Conservation (phyloP, 2,797 vertebrate species). For the Urosaurus nigricauda region DNA sequence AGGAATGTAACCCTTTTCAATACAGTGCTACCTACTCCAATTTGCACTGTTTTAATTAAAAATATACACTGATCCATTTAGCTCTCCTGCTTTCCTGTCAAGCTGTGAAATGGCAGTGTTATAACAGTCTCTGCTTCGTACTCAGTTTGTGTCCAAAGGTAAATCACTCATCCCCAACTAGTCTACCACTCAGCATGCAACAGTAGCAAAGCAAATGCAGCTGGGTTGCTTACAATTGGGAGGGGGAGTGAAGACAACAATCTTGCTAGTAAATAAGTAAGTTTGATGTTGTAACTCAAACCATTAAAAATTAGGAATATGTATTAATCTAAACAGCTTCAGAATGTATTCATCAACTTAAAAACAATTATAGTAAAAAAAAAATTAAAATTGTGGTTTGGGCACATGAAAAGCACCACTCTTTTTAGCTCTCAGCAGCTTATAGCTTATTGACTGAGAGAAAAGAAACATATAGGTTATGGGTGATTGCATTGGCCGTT, state of each 20-base stretch:
- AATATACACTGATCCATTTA: not conserved
- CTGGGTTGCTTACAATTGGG: not conserved
- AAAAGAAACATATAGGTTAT: not conserved
- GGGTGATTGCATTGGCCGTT: not conserved
- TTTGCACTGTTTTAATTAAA: conserved; percentile 1
- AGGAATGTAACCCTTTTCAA: not conserved
- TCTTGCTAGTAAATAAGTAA: not conserved
- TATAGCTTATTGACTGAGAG: not conserved
- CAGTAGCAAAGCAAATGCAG: not conserved
- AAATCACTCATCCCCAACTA: too few relatives aligned
- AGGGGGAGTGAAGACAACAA: not conserved
- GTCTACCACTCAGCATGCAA: not conserved
- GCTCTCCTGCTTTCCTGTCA: not conserved
- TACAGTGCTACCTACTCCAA: not conserved
- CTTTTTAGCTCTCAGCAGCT: not conserved
- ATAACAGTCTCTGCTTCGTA: not conserved
- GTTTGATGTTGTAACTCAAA: too few relatives aligned
- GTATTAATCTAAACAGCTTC: too few relatives aligned
- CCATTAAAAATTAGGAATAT: too few relatives aligned
- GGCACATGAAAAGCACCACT: not conserved
- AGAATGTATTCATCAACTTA: too few relatives aligned
- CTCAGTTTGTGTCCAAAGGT: not conserved
- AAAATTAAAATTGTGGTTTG: too few relatives aligned
- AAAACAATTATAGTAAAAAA: too few relatives aligned
- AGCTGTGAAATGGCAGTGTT: not conserved